A percentile compares a stretch with the other conserved stretches of the same genome.
Evolutionary conservation across 2,888 invertebrate genomes (phyloP).

Genomic region (Cremastobaeus sp.): DNA sequence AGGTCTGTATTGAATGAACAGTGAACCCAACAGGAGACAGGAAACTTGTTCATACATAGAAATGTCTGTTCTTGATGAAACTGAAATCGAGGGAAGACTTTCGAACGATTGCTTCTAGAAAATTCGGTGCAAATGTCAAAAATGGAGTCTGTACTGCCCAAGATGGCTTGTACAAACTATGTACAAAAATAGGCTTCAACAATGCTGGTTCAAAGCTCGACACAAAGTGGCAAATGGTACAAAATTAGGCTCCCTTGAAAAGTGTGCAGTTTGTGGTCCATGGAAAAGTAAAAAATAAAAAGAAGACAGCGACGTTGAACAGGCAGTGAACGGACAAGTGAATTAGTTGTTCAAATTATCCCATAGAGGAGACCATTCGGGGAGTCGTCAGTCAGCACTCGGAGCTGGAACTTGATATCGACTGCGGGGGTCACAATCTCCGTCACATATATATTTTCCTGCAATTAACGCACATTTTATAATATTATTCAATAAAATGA

Average conservation of each 20-base stretch:
- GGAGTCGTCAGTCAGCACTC: slow-evolving; percentile 73
- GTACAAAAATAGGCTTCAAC: slow-evolving; percentile 16
- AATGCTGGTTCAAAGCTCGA: background rate
- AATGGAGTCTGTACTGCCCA: background rate
- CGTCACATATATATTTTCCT: slow-evolving; percentile 92
- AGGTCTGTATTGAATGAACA: slow-evolving; percentile 44
- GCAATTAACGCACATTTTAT: slow-evolving; percentile 31
- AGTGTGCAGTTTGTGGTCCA: slow-evolving; percentile 1
- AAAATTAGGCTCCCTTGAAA: slow-evolving; percentile 24
- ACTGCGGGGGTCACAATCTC: slow-evolving; percentile 81
- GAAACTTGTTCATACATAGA: background rate
- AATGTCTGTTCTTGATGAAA: background rate
- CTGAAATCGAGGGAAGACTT: slow-evolving; percentile 39
- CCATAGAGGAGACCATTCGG: slow-evolving; percentile 72
- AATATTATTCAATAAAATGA: background rate
- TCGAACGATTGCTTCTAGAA: slow-evolving; percentile 17
- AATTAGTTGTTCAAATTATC: slow-evolving; percentile 71
- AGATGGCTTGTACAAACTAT: slow-evolving; percentile 13
- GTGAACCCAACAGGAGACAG: slow-evolving; percentile 9
- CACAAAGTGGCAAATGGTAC: background rate
- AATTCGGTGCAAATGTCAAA: slow-evolving; percentile 21
- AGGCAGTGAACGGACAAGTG: slow-evolving; percentile 72
- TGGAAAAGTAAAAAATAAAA: slow-evolving; percentile 13
- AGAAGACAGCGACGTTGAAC: slow-evolving; percentile 34
- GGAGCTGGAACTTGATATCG: slow-evolving; percentile 79